Evolutionary conservation across 1,140 invertebrate genomes (phyloP), one percentile per base, ranked within the genome.

Genomic region (Oedothorax gibbosus): DNA sequence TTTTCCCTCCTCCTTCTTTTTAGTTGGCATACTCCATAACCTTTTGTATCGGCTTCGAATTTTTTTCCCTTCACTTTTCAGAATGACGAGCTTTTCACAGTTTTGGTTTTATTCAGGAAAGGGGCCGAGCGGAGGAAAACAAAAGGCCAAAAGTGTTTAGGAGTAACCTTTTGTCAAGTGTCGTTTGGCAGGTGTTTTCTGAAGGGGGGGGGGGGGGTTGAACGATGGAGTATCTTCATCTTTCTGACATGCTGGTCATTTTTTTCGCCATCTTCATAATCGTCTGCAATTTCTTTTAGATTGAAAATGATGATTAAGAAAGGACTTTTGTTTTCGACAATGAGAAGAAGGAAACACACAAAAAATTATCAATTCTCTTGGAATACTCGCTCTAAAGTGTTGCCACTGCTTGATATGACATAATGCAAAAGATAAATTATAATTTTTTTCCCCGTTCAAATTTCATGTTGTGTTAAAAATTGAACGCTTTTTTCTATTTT

Each of bases 291-390:
- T 65, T 64, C 80, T 64, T 53, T 73, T n/a, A 56, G 81, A 84
- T 84, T 76, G 66, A 66, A 84, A 84, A 84, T 84, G 81, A 76
- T 84, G 81, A 84, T 84, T 84, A 84, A 75, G 64, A 84, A 71
- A 54, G 21, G 71, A 84, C 81, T 84, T 84, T 84, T 84, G 81
- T 84, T 76, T 75, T 53, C 75, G 72, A 84, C 71, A 84, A 84
- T 84, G 14, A 68, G 68, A 51, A n/a, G 56, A 21, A 60, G 49
- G 56, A 60, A 75, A 75, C 56, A 75, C n/a, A 18, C 51, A 57
- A 51, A 35, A 35, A 66, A 62, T 71, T 84, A 53, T 35, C 35
- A 35, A 35, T 73, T 82, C 71, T 75, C 53, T 57, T 35, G n/a
- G 35, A 20, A 53, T 50, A 49, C 65, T 84, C 72, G 49, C 62